phyloP scores from a whole-genome alignment of 1,140 invertebrate species.

The Lethrus apterus region DNA sequence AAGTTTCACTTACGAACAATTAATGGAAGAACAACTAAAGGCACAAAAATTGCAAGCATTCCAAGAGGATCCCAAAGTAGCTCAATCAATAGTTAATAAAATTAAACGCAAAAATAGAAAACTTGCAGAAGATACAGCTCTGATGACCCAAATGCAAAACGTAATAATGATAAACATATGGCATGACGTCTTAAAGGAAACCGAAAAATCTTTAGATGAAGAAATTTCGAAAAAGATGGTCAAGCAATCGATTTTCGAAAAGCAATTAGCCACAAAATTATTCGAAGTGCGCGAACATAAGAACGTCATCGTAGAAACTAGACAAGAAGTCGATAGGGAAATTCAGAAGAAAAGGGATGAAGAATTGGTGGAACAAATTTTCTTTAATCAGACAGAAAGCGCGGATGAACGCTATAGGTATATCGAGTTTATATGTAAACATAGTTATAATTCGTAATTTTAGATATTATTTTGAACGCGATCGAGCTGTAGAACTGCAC shows the following conservation, averaged over 20 bases:
- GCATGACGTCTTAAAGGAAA: slow-evolving; percentile 35
- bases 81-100: slow-evolving; percentile 29
- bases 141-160: slow-evolving; percentile 35
- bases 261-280: slow-evolving; percentile 52
- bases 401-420: slow-evolving; percentile 33
- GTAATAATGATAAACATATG: slow-evolving; percentile 36
- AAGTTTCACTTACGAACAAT: slow-evolving; percentile 21
- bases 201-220: slow-evolving; percentile 45
- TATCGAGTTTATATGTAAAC: not conserved
- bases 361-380: slow-evolving; percentile 42
- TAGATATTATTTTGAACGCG: slow-evolving; percentile 45
- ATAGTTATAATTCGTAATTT: slow-evolving; percentile 7
- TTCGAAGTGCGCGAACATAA: slow-evolving; percentile 50
- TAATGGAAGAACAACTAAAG: slow-evolving; percentile 19
- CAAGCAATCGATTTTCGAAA: slow-evolving; percentile 54
- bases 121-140: slow-evolving; percentile 18
- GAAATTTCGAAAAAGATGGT: slow-evolving; percentile 47
- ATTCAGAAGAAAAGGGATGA: slow-evolving; percentile 42
- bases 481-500: slow-evolving; percentile 45
- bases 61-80: slow-evolving; percentile 19
- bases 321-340: slow-evolving; percentile 43
- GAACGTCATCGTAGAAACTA: slow-evolving; percentile 45
- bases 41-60: slow-evolving; percentile 15
- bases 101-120: slow-evolving; percentile 32
- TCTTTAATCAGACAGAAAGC: slow-evolving; percentile 42